phyloP scores from a whole-genome alignment of 2,888 invertebrate species.

The Brassicogethes aeneus region DNA sequence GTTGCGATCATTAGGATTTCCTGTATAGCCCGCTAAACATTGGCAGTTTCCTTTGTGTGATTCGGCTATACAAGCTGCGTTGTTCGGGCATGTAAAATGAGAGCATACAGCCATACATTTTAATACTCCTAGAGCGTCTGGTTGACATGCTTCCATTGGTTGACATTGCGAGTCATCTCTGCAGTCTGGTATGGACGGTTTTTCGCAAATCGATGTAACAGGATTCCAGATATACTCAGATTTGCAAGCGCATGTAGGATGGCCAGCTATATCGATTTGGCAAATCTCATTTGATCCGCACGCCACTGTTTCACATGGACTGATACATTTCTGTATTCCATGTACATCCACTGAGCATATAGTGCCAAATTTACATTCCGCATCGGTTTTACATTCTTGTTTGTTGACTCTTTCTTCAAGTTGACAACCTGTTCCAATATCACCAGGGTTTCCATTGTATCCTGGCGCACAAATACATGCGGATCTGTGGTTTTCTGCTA shows the following conservation, averaged over 20 bases:
- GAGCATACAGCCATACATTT: slow-evolving; percentile 73
- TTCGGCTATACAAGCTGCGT: slow-evolving; percentile 69
- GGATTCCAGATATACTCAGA: slow-evolving; percentile 78
- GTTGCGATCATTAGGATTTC: slow-evolving; percentile 82
- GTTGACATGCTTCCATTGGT: slow-evolving; percentile 60
- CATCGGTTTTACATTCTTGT: slow-evolving; percentile 56
- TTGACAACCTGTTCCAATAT: slow-evolving; percentile 71
- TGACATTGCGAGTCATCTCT: slow-evolving; percentile 61
- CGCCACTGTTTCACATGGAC: slow-evolving; percentile 70
- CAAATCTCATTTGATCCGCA: slow-evolving; percentile 80
- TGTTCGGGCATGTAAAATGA: slow-evolving; percentile 74
- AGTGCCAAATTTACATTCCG: slow-evolving; percentile 62
- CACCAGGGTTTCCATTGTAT: slow-evolving; percentile 73
- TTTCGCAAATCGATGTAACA: slow-evolving; percentile 70
- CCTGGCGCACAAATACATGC: slow-evolving; percentile 80
- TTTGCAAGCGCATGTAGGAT: slow-evolving; percentile 72
- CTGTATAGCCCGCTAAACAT: slow-evolving; percentile 73
- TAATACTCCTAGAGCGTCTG: slow-evolving; percentile 77
- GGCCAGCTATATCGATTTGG: slow-evolving; percentile 53
- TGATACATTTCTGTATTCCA: slow-evolving; percentile 60
- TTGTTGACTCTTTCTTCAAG: slow-evolving; percentile 51
- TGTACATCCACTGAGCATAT: slow-evolving; percentile 59
- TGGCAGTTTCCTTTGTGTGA: slow-evolving; percentile 72
- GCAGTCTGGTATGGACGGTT: slow-evolving; percentile 81
- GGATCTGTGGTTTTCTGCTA: slow-evolving; percentile 75